Conservation (phyloP, 1,140 invertebrate genomes). For the Telenomus remus region DNA sequence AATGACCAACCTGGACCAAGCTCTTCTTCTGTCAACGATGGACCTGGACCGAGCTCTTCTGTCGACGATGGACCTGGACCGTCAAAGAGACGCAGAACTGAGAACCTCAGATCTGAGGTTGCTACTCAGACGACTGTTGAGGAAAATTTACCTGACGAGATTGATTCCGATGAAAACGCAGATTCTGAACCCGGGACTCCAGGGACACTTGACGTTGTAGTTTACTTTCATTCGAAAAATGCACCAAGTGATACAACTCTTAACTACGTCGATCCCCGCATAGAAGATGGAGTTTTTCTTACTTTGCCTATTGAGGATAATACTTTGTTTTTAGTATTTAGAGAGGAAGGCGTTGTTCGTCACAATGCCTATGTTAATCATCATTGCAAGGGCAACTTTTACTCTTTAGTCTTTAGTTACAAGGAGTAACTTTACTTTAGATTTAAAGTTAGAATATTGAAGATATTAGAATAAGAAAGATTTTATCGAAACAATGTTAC, state of each 20-base stretch:
- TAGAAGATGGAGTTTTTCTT: constrained; percentile 61
- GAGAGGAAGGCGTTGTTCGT: constrained; percentile 78
- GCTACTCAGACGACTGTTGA: background rate
- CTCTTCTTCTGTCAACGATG: constrained; percentile 9
- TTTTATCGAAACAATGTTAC: background rate
- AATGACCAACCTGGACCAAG: constrained; percentile 10
- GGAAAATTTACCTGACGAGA: too few species aligned
- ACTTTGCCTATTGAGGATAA: constrained; percentile 77
- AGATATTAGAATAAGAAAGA: background rate
- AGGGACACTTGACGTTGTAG: constrained; percentile 66
- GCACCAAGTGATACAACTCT: constrained; percentile 57
- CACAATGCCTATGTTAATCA: constrained; percentile 81
- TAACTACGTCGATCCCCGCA: constrained; percentile 66
- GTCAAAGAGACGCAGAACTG: constrained; percentile 19
- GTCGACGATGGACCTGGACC: background rate
- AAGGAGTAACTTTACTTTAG: constrained; percentile 60
- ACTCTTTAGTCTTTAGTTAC: constrained; percentile 77
- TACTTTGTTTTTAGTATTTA: constrained; percentile 82
- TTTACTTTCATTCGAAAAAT: constrained; percentile 66
- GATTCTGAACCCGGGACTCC: constrained; percentile 10
- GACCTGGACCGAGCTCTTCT: background rate
- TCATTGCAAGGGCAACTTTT: constrained; percentile 74
- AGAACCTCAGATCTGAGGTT: constrained; percentile 5
- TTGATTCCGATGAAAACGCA: background rate
- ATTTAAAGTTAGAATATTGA: background rate